A percentile compares a stretch with the other conserved stretches of the same genome.
phyloP scores from a whole-genome alignment of 1,140 invertebrate species.

The Aphis craccivora region DNA sequence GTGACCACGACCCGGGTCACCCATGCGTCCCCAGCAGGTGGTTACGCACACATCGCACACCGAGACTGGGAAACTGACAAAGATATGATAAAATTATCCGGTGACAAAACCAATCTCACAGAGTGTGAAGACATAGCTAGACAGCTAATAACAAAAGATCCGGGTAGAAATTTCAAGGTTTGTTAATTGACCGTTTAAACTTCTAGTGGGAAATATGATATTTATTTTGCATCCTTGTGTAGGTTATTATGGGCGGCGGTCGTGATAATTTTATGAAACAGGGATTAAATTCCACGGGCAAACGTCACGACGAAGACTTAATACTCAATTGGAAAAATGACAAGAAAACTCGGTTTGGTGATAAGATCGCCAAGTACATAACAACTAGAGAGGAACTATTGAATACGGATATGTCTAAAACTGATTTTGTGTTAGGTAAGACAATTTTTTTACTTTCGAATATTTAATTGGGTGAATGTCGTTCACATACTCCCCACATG shows the following conservation, averaged over 20 bases:
- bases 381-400: slow-evolving; percentile 67
- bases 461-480: background rate
- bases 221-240: background rate
- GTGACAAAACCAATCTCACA: slow-evolving; percentile 26
- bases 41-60: slow-evolving; percentile 81
- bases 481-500: too few species aligned
- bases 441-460: background rate
- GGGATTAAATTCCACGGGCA: slow-evolving; percentile 49
- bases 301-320: slow-evolving; percentile 70
- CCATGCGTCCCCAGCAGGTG: slow-evolving; percentile 86
- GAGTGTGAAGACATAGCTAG: slow-evolving; percentile 66
- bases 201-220: background rate
- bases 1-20: slow-evolving; percentile 77
- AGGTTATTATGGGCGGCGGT: slow-evolving; percentile 57
- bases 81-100: slow-evolving; percentile 63
- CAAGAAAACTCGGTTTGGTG: slow-evolving; percentile 63
- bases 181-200: background rate
- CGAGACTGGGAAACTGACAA: slow-evolving; percentile 81
- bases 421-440: slow-evolving; percentile 67
- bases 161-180: slow-evolving; percentile 67
- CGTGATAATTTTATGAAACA: background rate
- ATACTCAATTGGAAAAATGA: slow-evolving; percentile 67
- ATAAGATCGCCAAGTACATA: slow-evolving; percentile 65
- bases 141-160: slow-evolving; percentile 66
- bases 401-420: slow-evolving; percentile 66